phyloP scores from a whole-genome alignment of 2,888 invertebrate species.

The Microctonus brassicae region DNA sequence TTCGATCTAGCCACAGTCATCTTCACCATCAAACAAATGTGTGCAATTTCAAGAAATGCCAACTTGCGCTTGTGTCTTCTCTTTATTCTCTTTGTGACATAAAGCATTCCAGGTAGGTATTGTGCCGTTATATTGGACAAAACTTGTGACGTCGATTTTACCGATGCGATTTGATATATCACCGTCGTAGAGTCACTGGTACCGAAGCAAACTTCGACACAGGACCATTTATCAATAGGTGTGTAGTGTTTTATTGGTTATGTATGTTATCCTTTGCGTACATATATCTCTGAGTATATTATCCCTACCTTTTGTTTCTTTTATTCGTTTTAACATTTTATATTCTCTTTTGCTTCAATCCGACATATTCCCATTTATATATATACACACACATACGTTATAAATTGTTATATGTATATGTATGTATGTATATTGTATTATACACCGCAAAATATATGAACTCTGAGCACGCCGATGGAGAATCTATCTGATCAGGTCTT shows the following conservation, averaged over 20 bases:
- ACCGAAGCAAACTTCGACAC: slow-evolving; percentile 49
- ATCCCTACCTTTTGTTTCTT: slow-evolving; percentile 1
- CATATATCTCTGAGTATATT: not conserved
- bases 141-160: slow-evolving; percentile 60
- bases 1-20: slow-evolving; percentile 9
- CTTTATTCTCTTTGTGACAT: not conserved
- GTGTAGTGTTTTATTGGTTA: slow-evolving; percentile 46
- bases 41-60: not conserved
- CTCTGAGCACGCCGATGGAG: slow-evolving; percentile 44
- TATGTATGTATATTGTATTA: too few species aligned
- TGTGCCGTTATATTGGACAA: slow-evolving; percentile 58
- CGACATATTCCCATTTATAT: slow-evolving; percentile 20
- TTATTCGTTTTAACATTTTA: not conserved
- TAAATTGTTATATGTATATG: not conserved
- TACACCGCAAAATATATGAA: slow-evolving; percentile 53
- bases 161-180: slow-evolving; percentile 61
- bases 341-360: slow-evolving; percentile 5
- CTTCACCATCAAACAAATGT: not conserved
- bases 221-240: slow-evolving; percentile 54
- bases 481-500: slow-evolving; percentile 50
- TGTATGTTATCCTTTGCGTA: slow-evolving; percentile 12
- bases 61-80: not conserved
- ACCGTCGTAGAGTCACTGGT: slow-evolving; percentile 49
- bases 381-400: not conserved
- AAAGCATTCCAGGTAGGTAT: slow-evolving; percentile 10